Evolutionary conservation across 2,888 invertebrate species (phyloP).

Genomic region (Eupithecia tripunctaria): DNA sequence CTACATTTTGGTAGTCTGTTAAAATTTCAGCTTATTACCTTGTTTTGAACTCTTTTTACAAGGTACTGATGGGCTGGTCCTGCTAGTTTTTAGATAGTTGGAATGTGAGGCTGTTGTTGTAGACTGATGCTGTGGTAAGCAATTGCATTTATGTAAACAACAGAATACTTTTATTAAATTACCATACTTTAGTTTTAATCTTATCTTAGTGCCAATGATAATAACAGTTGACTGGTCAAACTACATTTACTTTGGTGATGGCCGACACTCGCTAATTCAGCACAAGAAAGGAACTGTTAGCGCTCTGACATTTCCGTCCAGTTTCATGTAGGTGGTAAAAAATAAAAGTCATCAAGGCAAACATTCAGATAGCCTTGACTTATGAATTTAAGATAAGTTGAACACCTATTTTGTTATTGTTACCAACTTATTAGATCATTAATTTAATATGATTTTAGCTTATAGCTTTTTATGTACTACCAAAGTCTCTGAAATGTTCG

Average conservation of each 20-base stretch:
- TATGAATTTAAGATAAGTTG: conserved; percentile 24
- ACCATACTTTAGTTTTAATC: not conserved
- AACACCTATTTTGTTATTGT: not conserved
- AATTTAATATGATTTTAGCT: too few species aligned
- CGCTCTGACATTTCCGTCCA: not conserved
- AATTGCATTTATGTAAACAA: not conserved
- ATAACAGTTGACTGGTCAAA: not conserved
- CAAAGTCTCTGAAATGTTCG: too few species aligned
- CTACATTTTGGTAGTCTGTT: conserved; percentile 30
- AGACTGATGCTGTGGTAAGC: not conserved
- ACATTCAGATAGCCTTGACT: conserved; percentile 42
- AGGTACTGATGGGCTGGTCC: not conserved
- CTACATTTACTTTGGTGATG: conserved; percentile 7
- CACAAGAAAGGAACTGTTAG: not conserved
- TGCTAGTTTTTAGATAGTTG: not conserved
- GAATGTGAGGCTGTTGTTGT: not conserved
- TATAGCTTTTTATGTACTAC: too few species aligned
- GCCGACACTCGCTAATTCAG: not conserved
- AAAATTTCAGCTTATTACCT: conserved; percentile 7
- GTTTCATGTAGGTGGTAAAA: conserved; percentile 5
- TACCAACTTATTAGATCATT: not conserved
- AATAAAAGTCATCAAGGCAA: conserved; percentile 9
- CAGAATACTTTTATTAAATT: not conserved
- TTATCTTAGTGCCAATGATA: not conserved
- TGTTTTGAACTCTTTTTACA: not conserved